A percentile compares a stretch with the other conserved stretches of the same genome.
Conservation (phyloP, 2,888 invertebrate species). For the Melieria crassipennis region DNA sequence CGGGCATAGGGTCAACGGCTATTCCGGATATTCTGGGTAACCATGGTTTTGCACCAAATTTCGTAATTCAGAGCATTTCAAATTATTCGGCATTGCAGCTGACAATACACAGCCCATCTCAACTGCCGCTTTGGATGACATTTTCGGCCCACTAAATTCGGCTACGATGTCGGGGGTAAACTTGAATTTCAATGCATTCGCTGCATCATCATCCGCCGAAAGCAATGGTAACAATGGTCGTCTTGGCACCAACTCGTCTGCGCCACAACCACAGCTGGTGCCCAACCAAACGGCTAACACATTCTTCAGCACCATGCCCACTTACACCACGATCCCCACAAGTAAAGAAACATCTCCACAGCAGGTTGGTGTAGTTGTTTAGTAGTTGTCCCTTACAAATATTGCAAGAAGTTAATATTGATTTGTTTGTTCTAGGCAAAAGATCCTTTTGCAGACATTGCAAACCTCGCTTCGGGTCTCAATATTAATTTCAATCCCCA, state of each 20-base stretch:
- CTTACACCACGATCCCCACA: constrained; percentile 48
- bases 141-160: constrained; percentile 69
- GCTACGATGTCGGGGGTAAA: constrained; percentile 44
- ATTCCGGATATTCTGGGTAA: constrained; percentile 61
- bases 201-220: constrained; percentile 40
- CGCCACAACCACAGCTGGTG: constrained; percentile 44
- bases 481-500: constrained; percentile 64
- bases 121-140: constrained; percentile 70
- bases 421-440: constrained; percentile 52
- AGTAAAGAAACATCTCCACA: constrained; percentile 67
- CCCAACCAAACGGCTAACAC: constrained; percentile 43
- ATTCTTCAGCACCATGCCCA: constrained; percentile 48
- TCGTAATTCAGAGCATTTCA: neutral
- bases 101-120: constrained; percentile 52
- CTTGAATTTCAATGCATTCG: constrained; percentile 52
- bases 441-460: constrained; percentile 82
- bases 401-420: neutral
- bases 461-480: constrained; percentile 65
- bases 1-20: constrained; percentile 58
- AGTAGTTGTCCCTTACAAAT: constrained; percentile 1
- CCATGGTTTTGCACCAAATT: neutral
- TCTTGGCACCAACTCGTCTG: neutral
- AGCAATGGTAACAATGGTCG: constrained; percentile 23
- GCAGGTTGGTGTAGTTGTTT: constrained; percentile 60
- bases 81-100: constrained; percentile 29